Percentiles rank a stretch among this genome's conserved stretches.
Evolutionary conservation across 2,113 vertebrate species (phyloP).

Genomic region (Eptesicus fuscus): DNA sequence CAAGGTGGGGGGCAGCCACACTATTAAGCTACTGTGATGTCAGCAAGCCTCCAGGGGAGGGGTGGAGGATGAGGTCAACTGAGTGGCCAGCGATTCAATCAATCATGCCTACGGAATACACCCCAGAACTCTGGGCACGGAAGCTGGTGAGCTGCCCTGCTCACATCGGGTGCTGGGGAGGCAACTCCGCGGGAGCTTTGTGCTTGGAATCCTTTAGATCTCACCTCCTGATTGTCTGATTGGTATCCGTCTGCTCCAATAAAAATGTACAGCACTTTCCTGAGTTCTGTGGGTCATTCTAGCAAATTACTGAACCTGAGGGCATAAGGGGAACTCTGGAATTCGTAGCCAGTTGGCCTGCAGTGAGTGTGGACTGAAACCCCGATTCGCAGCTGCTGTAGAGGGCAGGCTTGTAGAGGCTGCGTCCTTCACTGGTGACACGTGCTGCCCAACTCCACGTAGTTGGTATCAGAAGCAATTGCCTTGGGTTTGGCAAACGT

Average conservation of each 20-base stretch:
- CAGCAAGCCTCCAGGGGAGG: not conserved
- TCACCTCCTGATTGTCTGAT: too few relatives aligned
- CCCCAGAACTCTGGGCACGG: not conserved
- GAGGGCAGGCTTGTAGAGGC: not conserved
- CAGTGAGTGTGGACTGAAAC: not conserved
- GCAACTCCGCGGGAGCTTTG: not conserved
- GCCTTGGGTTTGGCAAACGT: not conserved
- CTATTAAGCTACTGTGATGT: not conserved
- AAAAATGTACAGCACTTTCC: not conserved
- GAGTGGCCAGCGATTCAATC: too few relatives aligned
- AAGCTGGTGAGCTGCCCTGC: not conserved
- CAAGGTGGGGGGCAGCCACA: not conserved
- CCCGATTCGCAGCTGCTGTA: not conserved
- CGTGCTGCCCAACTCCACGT: rapidly evolving
- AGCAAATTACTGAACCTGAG: not conserved
- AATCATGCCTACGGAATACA: not conserved
- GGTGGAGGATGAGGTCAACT: not conserved
- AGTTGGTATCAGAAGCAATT: not conserved
- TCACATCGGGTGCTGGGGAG: not conserved
- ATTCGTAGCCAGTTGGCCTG: not conserved
- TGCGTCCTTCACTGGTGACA: not conserved
- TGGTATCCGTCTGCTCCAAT: not conserved
- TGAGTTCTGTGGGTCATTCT: not conserved
- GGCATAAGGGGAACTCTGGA: too few relatives aligned
- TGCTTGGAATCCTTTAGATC: not conserved